Conservation (phyloP, 1,140 invertebrate genomes). For the Batillaria attramentaria region DNA sequence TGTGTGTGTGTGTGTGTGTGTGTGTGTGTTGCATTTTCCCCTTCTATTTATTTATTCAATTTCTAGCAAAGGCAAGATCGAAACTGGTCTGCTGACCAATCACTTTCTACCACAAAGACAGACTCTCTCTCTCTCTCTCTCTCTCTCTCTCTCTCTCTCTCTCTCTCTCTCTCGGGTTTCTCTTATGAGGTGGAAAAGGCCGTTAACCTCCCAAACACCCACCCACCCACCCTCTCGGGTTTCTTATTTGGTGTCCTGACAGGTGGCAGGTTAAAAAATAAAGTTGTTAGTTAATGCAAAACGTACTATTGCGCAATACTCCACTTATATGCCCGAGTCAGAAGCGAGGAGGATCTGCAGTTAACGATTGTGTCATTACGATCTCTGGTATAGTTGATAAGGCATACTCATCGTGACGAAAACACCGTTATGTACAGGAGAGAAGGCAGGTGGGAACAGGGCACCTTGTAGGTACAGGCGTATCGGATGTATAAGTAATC, state of each 20-base stretch:
- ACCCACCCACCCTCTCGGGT: background rate
- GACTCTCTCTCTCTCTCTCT: constrained; percentile 13
- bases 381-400: background rate
- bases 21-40: background rate
- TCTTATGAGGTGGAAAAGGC: too few relatives aligned
- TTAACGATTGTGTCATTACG: background rate
- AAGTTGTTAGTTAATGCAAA: background rate
- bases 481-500: too few relatives aligned
- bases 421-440: background rate
- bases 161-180: background rate
- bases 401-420: background rate
- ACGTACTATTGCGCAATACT: background rate
- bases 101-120: background rate
- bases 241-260: background rate
- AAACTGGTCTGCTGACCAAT: too few relatives aligned
- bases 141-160: constrained; percentile 14
- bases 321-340: too few relatives aligned
- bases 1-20: too few relatives aligned
- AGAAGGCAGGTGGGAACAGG: too few relatives aligned
- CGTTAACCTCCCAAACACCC: background rate
- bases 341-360: background rate
- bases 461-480: too few relatives aligned
- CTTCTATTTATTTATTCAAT: background rate
- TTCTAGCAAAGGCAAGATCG: too few relatives aligned
- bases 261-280: background rate